Conservation (phyloP, 2,888 invertebrate genomes). For the Brenthis hecate region DNA sequence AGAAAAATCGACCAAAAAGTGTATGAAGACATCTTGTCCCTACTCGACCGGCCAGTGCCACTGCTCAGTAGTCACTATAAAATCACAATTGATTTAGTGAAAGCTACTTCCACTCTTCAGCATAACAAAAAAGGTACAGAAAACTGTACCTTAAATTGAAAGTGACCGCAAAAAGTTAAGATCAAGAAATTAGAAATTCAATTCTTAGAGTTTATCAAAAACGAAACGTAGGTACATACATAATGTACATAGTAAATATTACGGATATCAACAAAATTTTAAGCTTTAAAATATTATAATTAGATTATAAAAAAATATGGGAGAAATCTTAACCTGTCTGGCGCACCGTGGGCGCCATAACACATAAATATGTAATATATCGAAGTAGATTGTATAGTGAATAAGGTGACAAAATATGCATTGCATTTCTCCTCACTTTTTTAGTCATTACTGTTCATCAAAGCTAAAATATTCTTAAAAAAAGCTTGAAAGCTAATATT, state of each 20-base stretch:
- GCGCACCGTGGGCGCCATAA: too few species aligned
- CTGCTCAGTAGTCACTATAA: slow-evolving; percentile 44
- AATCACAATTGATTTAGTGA: slow-evolving; percentile 51
- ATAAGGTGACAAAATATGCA: too few species aligned
- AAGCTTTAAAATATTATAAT: too few species aligned
- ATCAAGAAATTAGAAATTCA: background rate
- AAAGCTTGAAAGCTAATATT: too few species aligned
- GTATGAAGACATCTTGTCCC: slow-evolving; percentile 18
- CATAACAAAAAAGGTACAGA: background rate
- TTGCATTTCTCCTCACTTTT: too few species aligned
- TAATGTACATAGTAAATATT: slow-evolving; percentile 6
- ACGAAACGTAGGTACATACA: background rate
- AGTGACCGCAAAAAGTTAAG: slow-evolving; percentile 1
- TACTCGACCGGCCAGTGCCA: slow-evolving; percentile 26
- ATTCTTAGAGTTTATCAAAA: background rate
- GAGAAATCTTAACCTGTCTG: too few species aligned
- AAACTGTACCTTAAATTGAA: background rate
- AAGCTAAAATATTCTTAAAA: too few species aligned
- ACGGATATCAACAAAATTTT: background rate
- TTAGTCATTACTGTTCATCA: too few species aligned
- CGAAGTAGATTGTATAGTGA: too few species aligned
- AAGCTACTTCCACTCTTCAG: slow-evolving; percentile 50
- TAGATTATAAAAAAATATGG: too few species aligned
- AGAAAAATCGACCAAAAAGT: slow-evolving; percentile 5
- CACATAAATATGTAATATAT: too few species aligned